These are phyloP conservation scores for Pyralis farinalis DNA, from an alignment of 2,888 invertebrate species.

Conservation along the genomic window DNA sequence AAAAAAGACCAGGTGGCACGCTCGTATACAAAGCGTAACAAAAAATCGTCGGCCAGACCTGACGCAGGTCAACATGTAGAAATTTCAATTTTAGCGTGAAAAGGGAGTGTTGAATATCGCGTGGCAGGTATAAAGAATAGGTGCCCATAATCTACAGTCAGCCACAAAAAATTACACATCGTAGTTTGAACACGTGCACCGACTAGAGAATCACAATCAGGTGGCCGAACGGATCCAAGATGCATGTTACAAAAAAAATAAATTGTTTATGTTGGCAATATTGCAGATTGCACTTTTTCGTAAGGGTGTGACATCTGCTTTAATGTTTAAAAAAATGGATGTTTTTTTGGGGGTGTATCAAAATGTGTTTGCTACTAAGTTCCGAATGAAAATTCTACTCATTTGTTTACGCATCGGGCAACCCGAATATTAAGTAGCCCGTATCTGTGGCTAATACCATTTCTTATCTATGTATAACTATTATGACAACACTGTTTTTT, in stretches of 20 bases:
- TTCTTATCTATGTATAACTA: neutral
- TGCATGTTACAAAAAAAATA: slow-evolving; percentile 31
- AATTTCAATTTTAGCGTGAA: slow-evolving; percentile 38
- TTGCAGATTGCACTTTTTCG: slow-evolving; percentile 23
- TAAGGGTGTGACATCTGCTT: no score
- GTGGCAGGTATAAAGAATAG: slow-evolving; percentile 36
- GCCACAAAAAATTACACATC: slow-evolving; percentile 61
- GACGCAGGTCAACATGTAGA: slow-evolving; percentile 32
- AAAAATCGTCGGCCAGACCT: slow-evolving; percentile 57
- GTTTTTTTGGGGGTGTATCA: no score
- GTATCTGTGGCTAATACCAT: neutral
- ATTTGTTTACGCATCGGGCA: neutral
- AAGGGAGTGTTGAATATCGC: slow-evolving; percentile 44
- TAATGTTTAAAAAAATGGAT: no score
- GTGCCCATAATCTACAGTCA: slow-evolving; percentile 48
- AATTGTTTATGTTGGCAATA: slow-evolving; percentile 41
- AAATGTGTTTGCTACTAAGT: no score
- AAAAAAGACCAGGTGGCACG: slow-evolving; percentile 72
- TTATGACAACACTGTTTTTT: neutral
- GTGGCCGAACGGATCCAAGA: slow-evolving; percentile 48
- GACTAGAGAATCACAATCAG: slow-evolving; percentile 60
- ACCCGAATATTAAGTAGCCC: neutral
- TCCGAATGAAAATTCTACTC: no score
- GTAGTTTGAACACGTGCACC: slow-evolving; percentile 67
- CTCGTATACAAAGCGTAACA: slow-evolving; percentile 56